phyloP scores from a whole-genome alignment of 1,140 invertebrate genomes.

The Zaprionus lachaisei region DNA sequence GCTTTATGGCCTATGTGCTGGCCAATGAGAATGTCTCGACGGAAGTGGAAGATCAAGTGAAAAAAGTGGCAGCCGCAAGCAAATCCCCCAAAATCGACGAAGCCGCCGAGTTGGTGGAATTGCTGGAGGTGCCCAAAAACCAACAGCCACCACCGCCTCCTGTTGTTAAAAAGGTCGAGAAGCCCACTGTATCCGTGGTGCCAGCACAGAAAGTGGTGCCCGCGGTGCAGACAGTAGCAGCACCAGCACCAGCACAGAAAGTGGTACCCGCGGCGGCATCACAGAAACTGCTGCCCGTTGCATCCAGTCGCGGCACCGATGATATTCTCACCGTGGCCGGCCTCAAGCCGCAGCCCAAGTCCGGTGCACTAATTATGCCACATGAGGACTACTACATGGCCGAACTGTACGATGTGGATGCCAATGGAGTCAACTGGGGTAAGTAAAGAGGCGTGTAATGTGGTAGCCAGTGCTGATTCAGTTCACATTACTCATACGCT shows the following conservation, averaged over 20 bases:
- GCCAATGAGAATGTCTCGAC: slow-evolving; percentile 78
- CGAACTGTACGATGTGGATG: slow-evolving; percentile 71
- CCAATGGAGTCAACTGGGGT: slow-evolving; percentile 80
- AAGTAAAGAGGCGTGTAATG: slow-evolving; percentile 40
- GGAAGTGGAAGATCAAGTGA: slow-evolving; percentile 68
- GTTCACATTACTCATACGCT: slow-evolving; percentile 73
- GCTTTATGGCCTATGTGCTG: slow-evolving; percentile 75
- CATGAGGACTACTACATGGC: slow-evolving; percentile 62
- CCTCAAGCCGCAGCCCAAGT: slow-evolving; percentile 58
- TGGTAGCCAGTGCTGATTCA: slow-evolving; percentile 50
- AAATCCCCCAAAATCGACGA: slow-evolving; percentile 43
- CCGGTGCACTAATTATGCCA: slow-evolving; percentile 64
- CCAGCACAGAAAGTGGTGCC: slow-evolving; percentile 15
- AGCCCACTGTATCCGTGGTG: neutral
- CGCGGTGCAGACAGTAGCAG: slow-evolving; percentile 8
- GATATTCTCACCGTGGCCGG: slow-evolving; percentile 67
- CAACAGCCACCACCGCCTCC: neutral
- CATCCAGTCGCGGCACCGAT: slow-evolving; percentile 65
- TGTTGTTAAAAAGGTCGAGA: slow-evolving; percentile 39
- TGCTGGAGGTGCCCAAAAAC: slow-evolving; percentile 28
- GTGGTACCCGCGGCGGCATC: slow-evolving; percentile 42
- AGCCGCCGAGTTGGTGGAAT: slow-evolving; percentile 55
- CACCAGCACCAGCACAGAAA: neutral
- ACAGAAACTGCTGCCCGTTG: slow-evolving; percentile 19
- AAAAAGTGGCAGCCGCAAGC: slow-evolving; percentile 34